Conservation (phyloP, 2,797 vertebrate species). For the Cryptoblepharus egeriae region DNA sequence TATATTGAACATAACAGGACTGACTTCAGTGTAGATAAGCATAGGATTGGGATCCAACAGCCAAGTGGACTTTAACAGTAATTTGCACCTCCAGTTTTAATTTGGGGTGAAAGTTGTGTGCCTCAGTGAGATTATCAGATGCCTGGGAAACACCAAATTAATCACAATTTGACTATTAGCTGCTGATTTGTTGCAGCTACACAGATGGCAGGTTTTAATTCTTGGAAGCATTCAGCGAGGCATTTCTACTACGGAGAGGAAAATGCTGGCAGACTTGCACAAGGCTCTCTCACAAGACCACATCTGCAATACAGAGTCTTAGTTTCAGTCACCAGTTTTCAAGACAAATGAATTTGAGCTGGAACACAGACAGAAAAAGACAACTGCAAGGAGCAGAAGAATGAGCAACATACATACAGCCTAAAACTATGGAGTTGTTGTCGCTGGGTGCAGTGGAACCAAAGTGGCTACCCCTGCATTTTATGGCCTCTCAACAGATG, state of each 20-base stretch:
- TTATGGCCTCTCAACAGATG: no score
- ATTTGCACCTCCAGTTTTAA: not conserved
- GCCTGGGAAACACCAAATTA: not conserved
- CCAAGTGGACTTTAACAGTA: not conserved
- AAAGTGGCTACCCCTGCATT: no score
- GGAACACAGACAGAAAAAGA: not conserved
- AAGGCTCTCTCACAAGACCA: not conserved
- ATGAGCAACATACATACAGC: not conserved
- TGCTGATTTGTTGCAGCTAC: not conserved
- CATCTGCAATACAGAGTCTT: not conserved
- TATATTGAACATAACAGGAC: no score
- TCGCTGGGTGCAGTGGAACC: no score
- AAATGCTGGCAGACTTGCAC: not conserved
- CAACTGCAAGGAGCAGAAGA: not conserved
- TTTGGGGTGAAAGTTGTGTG: not conserved
- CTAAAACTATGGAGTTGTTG: no score
- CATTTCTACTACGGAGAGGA: constrained; percentile 7
- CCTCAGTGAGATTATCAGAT: not conserved
- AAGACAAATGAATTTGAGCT: not conserved
- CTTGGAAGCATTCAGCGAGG: not conserved
- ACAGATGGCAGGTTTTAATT: constrained; percentile 15
- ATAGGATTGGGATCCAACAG: no score
- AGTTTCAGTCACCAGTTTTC: constrained; percentile 1
- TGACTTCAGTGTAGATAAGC: no score
- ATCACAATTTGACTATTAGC: not conserved